phyloP scores from a whole-genome alignment of 2,888 invertebrate genomes.

The Phania funesta region DNA sequence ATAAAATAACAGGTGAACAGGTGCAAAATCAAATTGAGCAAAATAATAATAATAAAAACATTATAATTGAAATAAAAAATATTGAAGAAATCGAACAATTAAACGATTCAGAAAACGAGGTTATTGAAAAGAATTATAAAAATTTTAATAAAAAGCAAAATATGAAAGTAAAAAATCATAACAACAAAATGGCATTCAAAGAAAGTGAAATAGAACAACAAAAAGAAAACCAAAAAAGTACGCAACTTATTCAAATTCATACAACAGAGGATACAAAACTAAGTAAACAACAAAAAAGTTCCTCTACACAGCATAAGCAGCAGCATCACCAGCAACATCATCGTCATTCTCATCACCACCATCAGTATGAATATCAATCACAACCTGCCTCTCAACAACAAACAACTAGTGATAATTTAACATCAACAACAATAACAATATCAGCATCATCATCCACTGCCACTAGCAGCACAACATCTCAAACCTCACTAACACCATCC shows the following conservation, averaged over 20 bases:
- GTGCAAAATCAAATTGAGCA: constrained; percentile 39
- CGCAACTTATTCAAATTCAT: constrained; percentile 19
- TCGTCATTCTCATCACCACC: constrained; percentile 27
- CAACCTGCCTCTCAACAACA: constrained; percentile 65
- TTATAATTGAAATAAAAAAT: constrained; percentile 70
- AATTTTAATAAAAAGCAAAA: constrained; percentile 63
- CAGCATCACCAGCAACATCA: constrained; percentile 39
- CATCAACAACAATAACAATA: constrained; percentile 62
- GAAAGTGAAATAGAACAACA: constrained; percentile 63
- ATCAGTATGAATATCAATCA: constrained; percentile 49
- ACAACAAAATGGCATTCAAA: constrained; percentile 71
- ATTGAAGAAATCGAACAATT: constrained; percentile 70
- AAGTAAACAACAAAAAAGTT: constrained; percentile 30
- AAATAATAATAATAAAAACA: constrained; percentile 43
- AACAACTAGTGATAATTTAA: constrained; percentile 32
- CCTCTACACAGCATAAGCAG: constrained; percentile 19
- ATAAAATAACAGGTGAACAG: constrained; percentile 58
- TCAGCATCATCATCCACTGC: constrained; percentile 52
- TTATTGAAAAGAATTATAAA: constrained; percentile 51
- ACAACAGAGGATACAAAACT: constrained; percentile 29
- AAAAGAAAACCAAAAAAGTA: constrained; percentile 40
- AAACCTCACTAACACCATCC: constrained; percentile 50
- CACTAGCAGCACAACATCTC: constrained; percentile 63
- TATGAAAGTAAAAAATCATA: constrained; percentile 64
- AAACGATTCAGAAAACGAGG: constrained; percentile 64